Base-by-base conservation (phyloP, 2,888 invertebrate species). In the Bellardia pandia region DNA sequence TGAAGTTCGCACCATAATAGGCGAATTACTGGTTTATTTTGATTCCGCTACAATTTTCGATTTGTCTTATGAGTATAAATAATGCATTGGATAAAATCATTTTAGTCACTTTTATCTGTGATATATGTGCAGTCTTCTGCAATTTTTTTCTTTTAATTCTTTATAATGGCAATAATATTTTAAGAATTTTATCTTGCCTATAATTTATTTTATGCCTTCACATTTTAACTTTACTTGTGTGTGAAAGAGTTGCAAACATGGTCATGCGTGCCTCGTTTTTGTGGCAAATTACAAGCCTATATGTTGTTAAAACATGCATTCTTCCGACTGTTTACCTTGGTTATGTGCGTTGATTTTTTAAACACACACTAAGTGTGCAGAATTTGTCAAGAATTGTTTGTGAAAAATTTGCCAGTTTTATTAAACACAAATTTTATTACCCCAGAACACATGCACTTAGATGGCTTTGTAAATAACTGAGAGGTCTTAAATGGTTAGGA, bases 351-450 rank as follows among this genome's bases (percentile, higher is more conserved):
- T n/a, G 8, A 8, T 51, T 71, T 60, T 74, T 42, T 53, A 42
- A 42, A 40, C 64, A 16, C 14, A 37, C 1, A 33, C 14, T 64
- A 23, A 64, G 42, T 71, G 76, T 48, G 8, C 11, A 62, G 45
- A 82, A 82, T 82, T 82, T 82, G 76, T 82, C 82, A 82, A 62
- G 69, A 82, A 82, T 76, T 82, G 69, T 82, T 76, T 62, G 82
- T 45, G 14, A 33, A 71, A 72, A 76, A 82, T 82, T 82, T 82
- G 82, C 71, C 76, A 82, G 53, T 69, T 76, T 30, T 60, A n/a
- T 16, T 16, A n/a, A 62, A 37, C n/a, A 37, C n/a, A 40, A n/a
- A 16, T 40, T 3, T 62, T 62, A 37, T 62, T 14, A 37, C 37
- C 37, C 16, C 51, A 51, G 16, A 37, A 69, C 13, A 33, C 4